Evolutionary conservation across 2,797 vertebrate species (phyloP).

Genomic region (Distichodus sexfasciatus): DNA sequence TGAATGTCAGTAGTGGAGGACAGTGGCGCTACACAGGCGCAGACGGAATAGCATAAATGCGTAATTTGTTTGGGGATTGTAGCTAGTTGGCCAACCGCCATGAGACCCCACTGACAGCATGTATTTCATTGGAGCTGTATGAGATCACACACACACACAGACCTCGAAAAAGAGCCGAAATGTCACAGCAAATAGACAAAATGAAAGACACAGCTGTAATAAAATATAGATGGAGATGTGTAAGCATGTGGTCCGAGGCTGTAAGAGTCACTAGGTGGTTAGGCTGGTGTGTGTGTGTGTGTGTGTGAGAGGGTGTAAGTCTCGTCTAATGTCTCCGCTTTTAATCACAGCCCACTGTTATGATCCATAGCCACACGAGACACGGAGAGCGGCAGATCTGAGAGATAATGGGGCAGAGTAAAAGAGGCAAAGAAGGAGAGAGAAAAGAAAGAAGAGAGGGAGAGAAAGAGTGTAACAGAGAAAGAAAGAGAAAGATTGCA

Average conservation of each 20-base stretch:
- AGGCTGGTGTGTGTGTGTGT: slow-evolving; percentile 9
- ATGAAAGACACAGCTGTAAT: neutral
- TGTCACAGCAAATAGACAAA: neutral
- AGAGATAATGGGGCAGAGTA: neutral
- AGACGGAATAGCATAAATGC: slow-evolving; percentile 65
- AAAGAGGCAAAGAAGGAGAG: slow-evolving; percentile 11
- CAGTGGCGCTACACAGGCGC: slow-evolving; percentile 51
- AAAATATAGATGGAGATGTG: neutral
- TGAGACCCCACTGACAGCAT: slow-evolving; percentile 55
- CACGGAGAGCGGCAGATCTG: slow-evolving; percentile 8
- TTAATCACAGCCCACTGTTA: slow-evolving; percentile 29
- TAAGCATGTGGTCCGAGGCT: neutral
- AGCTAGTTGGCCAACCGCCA: slow-evolving; percentile 60
- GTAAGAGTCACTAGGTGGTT: neutral
- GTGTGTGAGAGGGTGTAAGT: neutral
- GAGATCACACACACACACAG: neutral
- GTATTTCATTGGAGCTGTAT: slow-evolving; percentile 18
- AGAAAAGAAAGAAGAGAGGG: slow-evolving; percentile 1
- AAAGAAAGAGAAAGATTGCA: neutral
- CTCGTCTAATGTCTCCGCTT: slow-evolving; percentile 14
- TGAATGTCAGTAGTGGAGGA: slow-evolving; percentile 74
- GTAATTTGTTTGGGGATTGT: slow-evolving; percentile 66
- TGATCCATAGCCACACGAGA: slow-evolving; percentile 35
- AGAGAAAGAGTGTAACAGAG: neutral
- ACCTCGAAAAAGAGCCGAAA: neutral